Evolutionary conservation across 2,888 invertebrate genomes (phyloP).

Genomic region (Baccha elongata): DNA sequence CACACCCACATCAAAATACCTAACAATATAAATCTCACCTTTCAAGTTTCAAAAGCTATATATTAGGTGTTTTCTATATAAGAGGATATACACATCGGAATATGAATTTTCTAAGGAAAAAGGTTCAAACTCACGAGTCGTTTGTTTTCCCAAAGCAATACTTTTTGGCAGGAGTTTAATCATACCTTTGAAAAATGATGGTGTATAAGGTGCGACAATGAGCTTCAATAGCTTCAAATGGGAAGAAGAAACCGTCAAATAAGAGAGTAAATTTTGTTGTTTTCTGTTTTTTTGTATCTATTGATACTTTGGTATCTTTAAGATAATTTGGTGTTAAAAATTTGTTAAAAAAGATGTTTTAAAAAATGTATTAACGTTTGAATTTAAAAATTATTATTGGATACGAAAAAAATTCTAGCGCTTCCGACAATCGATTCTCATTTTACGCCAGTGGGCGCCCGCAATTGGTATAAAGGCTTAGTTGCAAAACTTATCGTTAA

Average conservation of each 20-base stretch:
- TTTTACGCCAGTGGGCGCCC: too few species aligned
- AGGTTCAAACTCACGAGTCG: conserved; percentile 18
- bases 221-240: background rate
- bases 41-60: conserved; percentile 19
- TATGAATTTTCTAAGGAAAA: background rate
- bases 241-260: background rate
- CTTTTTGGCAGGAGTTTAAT: conserved; percentile 35
- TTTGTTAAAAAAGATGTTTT: background rate
- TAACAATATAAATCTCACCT: conserved; percentile 28
- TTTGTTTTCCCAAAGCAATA: conserved; percentile 15
- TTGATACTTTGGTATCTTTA: background rate
- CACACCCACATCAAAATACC: background rate
- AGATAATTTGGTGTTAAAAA: background rate
- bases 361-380: background rate
- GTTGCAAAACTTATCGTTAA: too few species aligned
- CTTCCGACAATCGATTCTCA: too few species aligned
- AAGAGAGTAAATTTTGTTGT: background rate
- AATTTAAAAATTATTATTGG: too few species aligned
- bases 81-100: background rate
- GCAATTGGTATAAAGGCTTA: too few species aligned
- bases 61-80: background rate
- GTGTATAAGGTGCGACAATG: conserved; percentile 1
- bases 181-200: conserved; percentile 21
- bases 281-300: background rate
- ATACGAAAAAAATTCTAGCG: too few species aligned